Conservation (phyloP, 2,888 invertebrate species). For the Cosmia pyralina region DNA sequence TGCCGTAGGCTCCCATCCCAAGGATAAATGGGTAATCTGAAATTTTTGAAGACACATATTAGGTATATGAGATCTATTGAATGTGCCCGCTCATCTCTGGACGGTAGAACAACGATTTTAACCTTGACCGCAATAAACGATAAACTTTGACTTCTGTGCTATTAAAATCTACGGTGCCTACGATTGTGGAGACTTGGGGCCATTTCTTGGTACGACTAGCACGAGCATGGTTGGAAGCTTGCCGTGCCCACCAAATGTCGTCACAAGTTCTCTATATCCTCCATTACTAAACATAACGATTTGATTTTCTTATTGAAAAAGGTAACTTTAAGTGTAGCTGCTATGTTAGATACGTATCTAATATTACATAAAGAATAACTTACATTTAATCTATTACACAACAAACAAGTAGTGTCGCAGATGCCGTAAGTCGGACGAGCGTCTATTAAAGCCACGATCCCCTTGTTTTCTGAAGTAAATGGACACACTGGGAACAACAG, state of each 20-base stretch:
- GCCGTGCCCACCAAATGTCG: not conserved
- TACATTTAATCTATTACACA: constrained; percentile 84
- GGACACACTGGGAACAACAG: constrained; percentile 78
- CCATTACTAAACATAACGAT: not conserved
- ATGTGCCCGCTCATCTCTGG: not conserved
- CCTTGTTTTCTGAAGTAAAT: constrained; percentile 75
- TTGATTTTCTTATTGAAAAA: not conserved
- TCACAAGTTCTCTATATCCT: not conserved
- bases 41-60: constrained; percentile 47
- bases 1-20: constrained; percentile 92
- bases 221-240: not conserved
- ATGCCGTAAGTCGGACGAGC: constrained; percentile 81
- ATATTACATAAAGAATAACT: constrained; percentile 62
- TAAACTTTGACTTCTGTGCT: no score
- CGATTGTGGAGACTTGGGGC: no score
- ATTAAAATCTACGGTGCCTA: not conserved
- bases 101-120: not conserved
- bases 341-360: not conserved
- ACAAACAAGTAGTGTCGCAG: constrained; percentile 82
- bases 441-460: constrained; percentile 82
- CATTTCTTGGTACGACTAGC: not conserved
- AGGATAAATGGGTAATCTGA: constrained; percentile 94
- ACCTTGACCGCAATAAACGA: not conserved
- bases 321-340: not conserved
- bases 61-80: not conserved